Percentiles rank a stretch among this genome's conserved stretches.
Conservation (phyloP, 2,797 vertebrate genomes). For the Danio choprae region DNA sequence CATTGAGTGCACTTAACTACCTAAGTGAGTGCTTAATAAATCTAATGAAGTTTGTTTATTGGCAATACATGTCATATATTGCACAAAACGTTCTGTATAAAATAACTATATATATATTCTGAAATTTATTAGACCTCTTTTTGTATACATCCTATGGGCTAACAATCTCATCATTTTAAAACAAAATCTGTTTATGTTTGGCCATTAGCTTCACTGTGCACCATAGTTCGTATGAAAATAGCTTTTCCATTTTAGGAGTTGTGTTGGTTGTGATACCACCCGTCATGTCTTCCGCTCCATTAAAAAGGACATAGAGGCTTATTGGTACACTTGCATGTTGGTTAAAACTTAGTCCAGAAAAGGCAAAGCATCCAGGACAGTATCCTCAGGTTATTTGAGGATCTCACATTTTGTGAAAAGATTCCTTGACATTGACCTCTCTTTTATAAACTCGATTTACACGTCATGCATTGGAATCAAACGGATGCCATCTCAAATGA, state of each 20-base stretch:
- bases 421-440: background rate
- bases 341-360: constrained; percentile 58
- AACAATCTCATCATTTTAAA: background rate
- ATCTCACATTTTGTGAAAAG: constrained; percentile 16
- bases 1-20: background rate
- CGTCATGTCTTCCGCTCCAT: constrained; percentile 50
- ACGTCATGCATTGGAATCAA: constrained; percentile 10
- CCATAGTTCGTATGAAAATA: constrained; percentile 77
- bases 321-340: constrained; percentile 65
- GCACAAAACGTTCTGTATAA: background rate
- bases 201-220: constrained; percentile 32
- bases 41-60: background rate
- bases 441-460: constrained; percentile 31
- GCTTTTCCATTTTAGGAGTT: constrained; percentile 87
- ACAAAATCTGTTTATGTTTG: background rate
- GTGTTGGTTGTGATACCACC: constrained; percentile 74
- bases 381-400: constrained; percentile 11
- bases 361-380: constrained; percentile 1
- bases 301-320: constrained; percentile 63
- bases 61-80: background rate
- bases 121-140: background rate
- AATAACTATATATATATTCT: background rate
- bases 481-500: constrained; percentile 40
- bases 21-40: background rate
- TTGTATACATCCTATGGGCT: background rate